phyloP scores from a whole-genome alignment of 2,797 vertebrate species.

The Crocodylus rhombifer region DNA sequence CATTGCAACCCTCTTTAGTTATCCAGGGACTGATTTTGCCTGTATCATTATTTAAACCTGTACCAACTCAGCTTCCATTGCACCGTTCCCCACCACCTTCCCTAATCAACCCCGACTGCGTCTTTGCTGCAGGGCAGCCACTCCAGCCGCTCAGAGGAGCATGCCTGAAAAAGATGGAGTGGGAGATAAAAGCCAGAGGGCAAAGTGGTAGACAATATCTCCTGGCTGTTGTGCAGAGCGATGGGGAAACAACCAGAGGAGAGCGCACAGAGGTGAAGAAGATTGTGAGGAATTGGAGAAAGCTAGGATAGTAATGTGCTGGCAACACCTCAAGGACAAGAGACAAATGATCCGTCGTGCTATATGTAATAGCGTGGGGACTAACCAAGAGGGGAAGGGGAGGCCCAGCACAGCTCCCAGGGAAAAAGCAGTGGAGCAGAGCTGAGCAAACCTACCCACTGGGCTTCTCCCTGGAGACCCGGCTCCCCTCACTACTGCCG shows the following conservation, averaged over 20 bases:
- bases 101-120: background rate
- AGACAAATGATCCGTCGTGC: slow-evolving; percentile 14
- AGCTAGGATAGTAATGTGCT: background rate
- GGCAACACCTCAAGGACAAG: slow-evolving; percentile 46
- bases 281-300: slow-evolving; percentile 12
- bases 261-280: background rate
- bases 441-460: fast-evolving
- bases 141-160: background rate
- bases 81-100: background rate
- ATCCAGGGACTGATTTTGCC: background rate
- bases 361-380: background rate
- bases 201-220: fast-evolving
- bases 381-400: background rate
- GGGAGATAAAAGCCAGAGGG: background rate
- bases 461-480: fast-evolving
- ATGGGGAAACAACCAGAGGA: background rate
- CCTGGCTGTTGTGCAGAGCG: background rate
- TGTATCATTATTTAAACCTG: background rate
- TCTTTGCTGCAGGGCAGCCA: background rate
- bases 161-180: background rate
- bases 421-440: background rate
- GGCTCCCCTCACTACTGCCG: background rate
- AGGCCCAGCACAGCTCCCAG: fast-evolving
- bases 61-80: background rate
- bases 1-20: background rate